Evolutionary conservation across 2,888 invertebrate species (phyloP).

Genomic region (Temnothorax unifasciatus): DNA sequence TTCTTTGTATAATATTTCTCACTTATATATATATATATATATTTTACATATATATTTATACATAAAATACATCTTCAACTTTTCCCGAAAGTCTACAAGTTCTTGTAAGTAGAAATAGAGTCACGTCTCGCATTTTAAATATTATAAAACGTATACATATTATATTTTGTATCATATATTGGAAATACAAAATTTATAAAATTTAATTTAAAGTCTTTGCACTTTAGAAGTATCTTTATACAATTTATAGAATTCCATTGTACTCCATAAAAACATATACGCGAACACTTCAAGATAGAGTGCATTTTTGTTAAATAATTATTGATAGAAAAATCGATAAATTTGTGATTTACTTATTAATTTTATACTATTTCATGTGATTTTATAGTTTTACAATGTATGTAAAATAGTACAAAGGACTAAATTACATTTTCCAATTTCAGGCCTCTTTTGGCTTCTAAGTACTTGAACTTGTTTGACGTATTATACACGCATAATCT

Average conservation of each 20-base stretch:
- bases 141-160: neutral
- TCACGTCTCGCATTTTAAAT: neutral
- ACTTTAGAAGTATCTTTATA: neutral
- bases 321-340: constrained; percentile 14
- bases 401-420: constrained; percentile 5
- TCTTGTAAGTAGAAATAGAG: constrained; percentile 5
- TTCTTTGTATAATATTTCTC: neutral
- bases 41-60: neutral
- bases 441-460: neutral
- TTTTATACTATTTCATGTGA: neutral
- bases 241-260: neutral
- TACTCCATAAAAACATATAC: neutral
- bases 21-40: neutral
- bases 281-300: neutral
- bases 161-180: neutral
- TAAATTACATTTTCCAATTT: constrained; percentile 31
- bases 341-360: neutral
- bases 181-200: constrained; percentile 30
- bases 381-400: neutral
- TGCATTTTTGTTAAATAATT: neutral
- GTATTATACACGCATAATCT: constrained; percentile 9
- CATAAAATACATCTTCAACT: constrained; percentile 21
- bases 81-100: neutral
- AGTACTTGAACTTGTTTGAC: constrained; percentile 7
- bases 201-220: neutral